Base-by-base conservation (phyloP, 2,888 invertebrate genomes). In the Diaperis boleti region DNA sequence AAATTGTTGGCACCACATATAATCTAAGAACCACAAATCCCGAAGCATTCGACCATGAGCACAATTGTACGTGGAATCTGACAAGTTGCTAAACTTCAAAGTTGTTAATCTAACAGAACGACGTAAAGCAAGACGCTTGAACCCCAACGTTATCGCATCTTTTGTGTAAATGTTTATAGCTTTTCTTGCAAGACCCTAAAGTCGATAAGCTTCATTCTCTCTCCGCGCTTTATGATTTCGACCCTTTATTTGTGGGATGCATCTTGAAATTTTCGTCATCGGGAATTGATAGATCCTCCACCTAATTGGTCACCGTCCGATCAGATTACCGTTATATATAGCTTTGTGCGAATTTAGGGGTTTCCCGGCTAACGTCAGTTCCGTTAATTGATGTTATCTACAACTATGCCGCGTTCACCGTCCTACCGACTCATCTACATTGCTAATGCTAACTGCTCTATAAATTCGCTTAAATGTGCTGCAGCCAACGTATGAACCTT, bases 401-500 rank as follows among this genome's bases (percentile, higher is more conserved):
- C 69, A 70, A 62, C 62, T 62, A 62, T 57, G 42, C 57, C 37
- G 50, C 35, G 52, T 62, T 62, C 57, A 57, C 41, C 13, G 61
- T 55, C 47, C 57, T 35, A 50, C 70, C 72, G 72, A 68, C 73
- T 75, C 74, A 76, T 76, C 72, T 76, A 73, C 73, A 76, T 68
- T 76, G 74, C 76, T 72, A 76, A 76, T 76, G 74, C 64, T 73
- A 76, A 75, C 75, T 70, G 72, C 73, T 69, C 73, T 68, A 76
- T 76, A 76, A 76, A 76, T 76, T 70, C 71, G 60, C 13, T 60
- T 33, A 45, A 70, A 69, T 71, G 69, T 69, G 69, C 69, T 70
- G 72, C 71, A 69, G 65, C 69, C 66, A 72, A 71, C 72, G 70
- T 69, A 72, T 70, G 68, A 62, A 64, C 67, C 65, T 44, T 56